Percentiles rank a stretch among this genome's conserved stretches.
Evolutionary conservation across 1,140 invertebrate genomes (phyloP).

Genomic region (Drosophila azteca): DNA sequence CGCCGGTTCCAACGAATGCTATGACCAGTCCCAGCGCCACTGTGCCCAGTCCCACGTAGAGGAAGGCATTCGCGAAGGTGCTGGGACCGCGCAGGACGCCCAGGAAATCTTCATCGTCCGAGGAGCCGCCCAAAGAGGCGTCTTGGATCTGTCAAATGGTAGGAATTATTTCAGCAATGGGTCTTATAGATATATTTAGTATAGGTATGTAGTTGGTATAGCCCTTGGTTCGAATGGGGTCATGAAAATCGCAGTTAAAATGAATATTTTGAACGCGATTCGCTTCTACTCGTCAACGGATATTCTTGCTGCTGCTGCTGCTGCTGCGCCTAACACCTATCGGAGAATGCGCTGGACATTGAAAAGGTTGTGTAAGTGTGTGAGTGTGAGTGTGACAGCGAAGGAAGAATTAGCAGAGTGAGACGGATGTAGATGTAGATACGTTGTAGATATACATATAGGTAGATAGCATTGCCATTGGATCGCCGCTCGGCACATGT

Average conservation of each 20-base stretch:
- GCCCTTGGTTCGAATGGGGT: background rate
- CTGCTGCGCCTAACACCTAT: slow-evolving; percentile 53
- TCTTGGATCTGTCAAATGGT: slow-evolving; percentile 75
- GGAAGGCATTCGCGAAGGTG: slow-evolving; percentile 89
- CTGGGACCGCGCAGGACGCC: slow-evolving; percentile 85
- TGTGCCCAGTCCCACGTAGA: slow-evolving; percentile 93
- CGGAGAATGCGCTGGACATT: slow-evolving; percentile 66
- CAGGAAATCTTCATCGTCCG: slow-evolving; percentile 84
- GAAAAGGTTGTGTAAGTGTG: slow-evolving; percentile 41
- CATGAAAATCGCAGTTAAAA: slow-evolving; percentile 41
- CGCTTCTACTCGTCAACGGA: background rate
- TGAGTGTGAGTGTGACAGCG: slow-evolving; percentile 15
- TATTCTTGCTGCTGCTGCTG: slow-evolving; percentile 48
- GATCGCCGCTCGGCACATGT: slow-evolving; percentile 25
- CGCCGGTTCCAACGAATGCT: slow-evolving; percentile 94
- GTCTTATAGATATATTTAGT: too few relatives aligned
- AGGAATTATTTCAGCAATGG: background rate
- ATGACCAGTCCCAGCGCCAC: slow-evolving; percentile 92
- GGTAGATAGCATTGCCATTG: too few relatives aligned
- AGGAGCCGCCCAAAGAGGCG: slow-evolving; percentile 83
- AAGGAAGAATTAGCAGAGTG: slow-evolving; percentile 30
- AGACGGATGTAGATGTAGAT: background rate
- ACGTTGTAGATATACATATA: background rate
- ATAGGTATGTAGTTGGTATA: background rate
- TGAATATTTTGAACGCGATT: slow-evolving; percentile 13